Base-by-base conservation (phyloP, 1,140 invertebrate genomes). In the Homalodisca vitripennis region DNA sequence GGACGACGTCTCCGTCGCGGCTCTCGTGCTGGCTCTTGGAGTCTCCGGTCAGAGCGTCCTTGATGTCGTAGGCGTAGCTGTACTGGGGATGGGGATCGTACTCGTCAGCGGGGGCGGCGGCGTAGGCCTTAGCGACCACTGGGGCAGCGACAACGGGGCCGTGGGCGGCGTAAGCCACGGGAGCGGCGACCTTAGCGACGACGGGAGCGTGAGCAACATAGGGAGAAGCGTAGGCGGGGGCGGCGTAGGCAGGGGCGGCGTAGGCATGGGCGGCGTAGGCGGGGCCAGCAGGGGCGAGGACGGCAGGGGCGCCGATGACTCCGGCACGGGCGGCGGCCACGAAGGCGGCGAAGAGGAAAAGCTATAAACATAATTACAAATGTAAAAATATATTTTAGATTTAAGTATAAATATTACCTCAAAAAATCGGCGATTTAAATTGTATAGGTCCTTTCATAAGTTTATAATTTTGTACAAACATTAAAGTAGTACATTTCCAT, bases 1-100 rank as follows among this genome's bases (percentile, higher is more conserved):
- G 80, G 31, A 90, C 88, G 1, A 84, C 82, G 74, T 90, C 88
- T 29, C 88, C 89, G 70, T 87, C 82, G 47, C 89, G 84, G 55
- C 81, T 75, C 69, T 79, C 78, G 29, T 72, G 69, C 70, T 78
- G 77, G 70, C 73, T 75, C 64, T 79, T 77, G 70, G 73, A 69
- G 69, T 79, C 78, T 31, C 77, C 76, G 34, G 78, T 78, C 64
- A 75, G 71, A 10, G 74, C 71, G 64, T 79, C 78, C 31, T 70
- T 53, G n/a, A 78, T 74, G 66, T 68, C 67, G 66, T 77, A 77
- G 55, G 73, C 70, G 72, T 73, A 77, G 55, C 71, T 72, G 73
- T 77, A 76, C 31, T 74, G 70, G 31, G 75, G 84, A 69, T 83
- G 79, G 6, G 81, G 79, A 73, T 85, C 82, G 71, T 83, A 84